These are phyloP conservation scores for Synanthedon tipuliformis DNA, from an alignment of 2,888 invertebrate genomes.

Conservation along the genomic window DNA sequence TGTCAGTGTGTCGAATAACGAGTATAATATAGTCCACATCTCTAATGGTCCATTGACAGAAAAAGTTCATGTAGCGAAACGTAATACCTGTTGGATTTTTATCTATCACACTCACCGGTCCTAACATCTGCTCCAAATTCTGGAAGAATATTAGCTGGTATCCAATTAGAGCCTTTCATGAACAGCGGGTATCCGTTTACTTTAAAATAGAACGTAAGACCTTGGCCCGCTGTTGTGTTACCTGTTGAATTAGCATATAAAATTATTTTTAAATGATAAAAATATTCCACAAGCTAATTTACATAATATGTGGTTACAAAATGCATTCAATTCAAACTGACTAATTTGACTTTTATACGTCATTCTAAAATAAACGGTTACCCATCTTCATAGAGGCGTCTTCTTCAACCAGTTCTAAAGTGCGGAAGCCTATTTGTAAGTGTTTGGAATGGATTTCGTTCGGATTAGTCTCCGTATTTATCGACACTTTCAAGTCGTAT, in stretches of 20 bases:
- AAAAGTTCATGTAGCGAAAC: no score
- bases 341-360: background rate
- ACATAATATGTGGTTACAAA: no score
- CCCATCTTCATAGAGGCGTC: slow-evolving; percentile 48
- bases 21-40: no score
- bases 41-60: no score
- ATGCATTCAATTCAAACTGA: background rate
- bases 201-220: slow-evolving; percentile 86
- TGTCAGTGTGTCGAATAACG: no score
- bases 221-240: slow-evolving; percentile 53
- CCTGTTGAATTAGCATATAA: slow-evolving; percentile 27
- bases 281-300: background rate
- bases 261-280: background rate
- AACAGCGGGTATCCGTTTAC: slow-evolving; percentile 90
- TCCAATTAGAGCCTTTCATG: slow-evolving; percentile 95
- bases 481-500: slow-evolving; percentile 74
- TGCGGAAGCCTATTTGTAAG: slow-evolving; percentile 86
- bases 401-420: slow-evolving; percentile 84
- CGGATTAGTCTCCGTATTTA: slow-evolving; percentile 29
- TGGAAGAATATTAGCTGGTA: slow-evolving; percentile 87
- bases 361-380: slow-evolving; percentile 14
- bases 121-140: slow-evolving; percentile 72
- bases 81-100: no score
- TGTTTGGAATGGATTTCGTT: slow-evolving; percentile 53
- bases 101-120: slow-evolving; percentile 28